These are phyloP conservation scores for Drosophila orena DNA, from an alignment of 1,140 invertebrate genomes.

Conservation along the genomic window DNA sequence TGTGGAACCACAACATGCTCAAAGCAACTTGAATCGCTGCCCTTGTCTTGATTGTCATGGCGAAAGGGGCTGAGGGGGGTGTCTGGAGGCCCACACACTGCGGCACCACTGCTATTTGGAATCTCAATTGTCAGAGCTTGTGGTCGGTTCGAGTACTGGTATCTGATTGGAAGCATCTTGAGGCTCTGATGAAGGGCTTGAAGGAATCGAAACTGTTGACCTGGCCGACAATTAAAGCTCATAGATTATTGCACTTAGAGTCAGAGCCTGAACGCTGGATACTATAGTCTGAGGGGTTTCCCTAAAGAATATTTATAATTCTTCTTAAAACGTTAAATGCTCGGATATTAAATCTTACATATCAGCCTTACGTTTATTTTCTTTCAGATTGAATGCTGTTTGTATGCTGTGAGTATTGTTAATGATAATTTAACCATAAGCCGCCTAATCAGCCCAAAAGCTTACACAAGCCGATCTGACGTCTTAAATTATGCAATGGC, in stretches of 20 bases:
- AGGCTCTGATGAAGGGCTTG: slow-evolving; percentile 25
- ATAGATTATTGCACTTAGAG: neutral
- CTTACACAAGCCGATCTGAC: slow-evolving; percentile 24
- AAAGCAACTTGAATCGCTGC: slow-evolving; percentile 60
- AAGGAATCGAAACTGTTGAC: neutral
- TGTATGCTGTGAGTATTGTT: neutral
- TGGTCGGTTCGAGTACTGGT: slow-evolving; percentile 38
- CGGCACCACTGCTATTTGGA: slow-evolving; percentile 25
- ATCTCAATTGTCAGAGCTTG: slow-evolving; percentile 73
- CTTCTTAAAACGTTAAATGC: too few relatives aligned
- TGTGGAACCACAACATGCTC: slow-evolving; percentile 66
- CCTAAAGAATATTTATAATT: too few relatives aligned
- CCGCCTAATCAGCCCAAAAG: slow-evolving; percentile 18
- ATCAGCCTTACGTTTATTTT: too few relatives aligned
- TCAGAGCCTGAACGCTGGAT: too few relatives aligned
- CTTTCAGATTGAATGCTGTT: neutral
- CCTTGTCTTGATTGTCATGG: slow-evolving; percentile 46
- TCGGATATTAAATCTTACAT: too few relatives aligned
- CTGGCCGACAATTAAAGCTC: slow-evolving; percentile 6
- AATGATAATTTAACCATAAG: slow-evolving; percentile 10
- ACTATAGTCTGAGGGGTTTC: too few relatives aligned
- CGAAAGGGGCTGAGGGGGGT: neutral
- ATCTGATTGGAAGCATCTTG: slow-evolving; percentile 40
- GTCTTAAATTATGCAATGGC: slow-evolving; percentile 16
- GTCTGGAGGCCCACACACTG: slow-evolving; percentile 6